phyloP scores from a whole-genome alignment of 2,113 vertebrate species.

The Lepisosteus oculatus region DNA sequence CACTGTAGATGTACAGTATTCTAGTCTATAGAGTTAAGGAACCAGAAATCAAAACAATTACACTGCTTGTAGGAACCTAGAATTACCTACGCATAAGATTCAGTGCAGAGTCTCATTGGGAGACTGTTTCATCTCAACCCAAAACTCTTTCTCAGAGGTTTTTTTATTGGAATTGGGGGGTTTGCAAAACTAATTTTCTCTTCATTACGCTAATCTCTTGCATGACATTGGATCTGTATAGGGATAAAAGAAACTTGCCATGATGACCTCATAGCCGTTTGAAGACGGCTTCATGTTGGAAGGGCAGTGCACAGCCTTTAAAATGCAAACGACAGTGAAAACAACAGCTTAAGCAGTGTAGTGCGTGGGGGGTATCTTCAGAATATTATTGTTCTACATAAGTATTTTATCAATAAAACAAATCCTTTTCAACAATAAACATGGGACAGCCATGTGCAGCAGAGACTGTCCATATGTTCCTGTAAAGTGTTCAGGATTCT shows the following conservation, averaged over 20 bases:
- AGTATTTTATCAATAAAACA: background rate
- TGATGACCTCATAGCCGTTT: slow-evolving; percentile 5
- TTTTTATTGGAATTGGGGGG: no score
- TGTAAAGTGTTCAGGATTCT: slow-evolving; percentile 9
- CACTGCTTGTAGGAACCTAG: no score
- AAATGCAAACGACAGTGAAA: background rate
- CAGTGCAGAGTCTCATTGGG: slow-evolving; percentile 20
- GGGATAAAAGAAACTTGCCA: background rate
- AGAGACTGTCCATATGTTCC: slow-evolving; percentile 6
- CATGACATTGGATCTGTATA: background rate
- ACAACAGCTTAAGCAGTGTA: background rate
- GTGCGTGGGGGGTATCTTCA: no score
- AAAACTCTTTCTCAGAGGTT: background rate
- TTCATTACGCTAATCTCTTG: background rate
- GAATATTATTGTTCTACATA: background rate
- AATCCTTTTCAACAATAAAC: background rate
- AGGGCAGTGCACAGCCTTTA: background rate
- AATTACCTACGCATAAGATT: slow-evolving; percentile 18
- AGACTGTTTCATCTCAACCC: background rate
- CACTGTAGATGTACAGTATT: no score
- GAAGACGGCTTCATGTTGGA: background rate
- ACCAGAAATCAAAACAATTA: no score
- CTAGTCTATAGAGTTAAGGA: no score
- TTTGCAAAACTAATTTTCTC: background rate
- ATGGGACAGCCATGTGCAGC: background rate